These are phyloP conservation scores for Sciurus vulgaris DNA, from an alignment of 2,797 vertebrate species.

Conservation along the genomic window DNA sequence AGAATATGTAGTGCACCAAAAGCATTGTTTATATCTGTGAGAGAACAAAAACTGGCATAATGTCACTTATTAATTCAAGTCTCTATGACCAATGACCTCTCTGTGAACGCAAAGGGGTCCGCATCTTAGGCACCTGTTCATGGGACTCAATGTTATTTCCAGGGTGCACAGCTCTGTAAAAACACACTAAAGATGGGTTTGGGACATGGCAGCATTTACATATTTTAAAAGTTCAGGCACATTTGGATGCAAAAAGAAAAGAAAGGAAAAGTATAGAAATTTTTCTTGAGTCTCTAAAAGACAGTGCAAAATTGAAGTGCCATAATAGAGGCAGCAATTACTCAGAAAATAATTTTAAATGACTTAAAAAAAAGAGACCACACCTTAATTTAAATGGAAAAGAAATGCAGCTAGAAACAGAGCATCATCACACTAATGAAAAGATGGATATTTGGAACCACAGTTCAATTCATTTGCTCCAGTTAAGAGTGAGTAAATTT, in stretches of 20 bases:
- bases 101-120: constrained; percentile 84
- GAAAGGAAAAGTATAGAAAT: constrained; percentile 66
- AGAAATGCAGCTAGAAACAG: constrained; percentile 72
- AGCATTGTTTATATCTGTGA: constrained; percentile 80
- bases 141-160: constrained; percentile 80
- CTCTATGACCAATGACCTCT: constrained; percentile 85
- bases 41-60: constrained; percentile 85
- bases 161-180: constrained; percentile 85
- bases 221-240: constrained; percentile 87
- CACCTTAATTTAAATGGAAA: constrained; percentile 77
- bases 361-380: constrained; percentile 79
- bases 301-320: constrained; percentile 88
- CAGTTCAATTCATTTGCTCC: constrained; percentile 73
- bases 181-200: constrained; percentile 80
- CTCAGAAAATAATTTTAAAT: constrained; percentile 80
- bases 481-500: constrained; percentile 67
- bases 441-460: constrained; percentile 78
- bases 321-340: constrained; percentile 82
- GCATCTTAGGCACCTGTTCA: constrained; percentile 77
- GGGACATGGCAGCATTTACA: constrained; percentile 86
- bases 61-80: constrained; percentile 87
- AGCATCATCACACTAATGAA: constrained; percentile 60
- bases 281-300: constrained; percentile 81
- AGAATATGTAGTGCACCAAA: constrained; percentile 85
- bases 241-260: constrained; percentile 85